Percentiles rank a stretch among this genome's conserved stretches.
phyloP scores from a whole-genome alignment of 1,140 invertebrate species.

The Saccostrea cuccullata region DNA sequence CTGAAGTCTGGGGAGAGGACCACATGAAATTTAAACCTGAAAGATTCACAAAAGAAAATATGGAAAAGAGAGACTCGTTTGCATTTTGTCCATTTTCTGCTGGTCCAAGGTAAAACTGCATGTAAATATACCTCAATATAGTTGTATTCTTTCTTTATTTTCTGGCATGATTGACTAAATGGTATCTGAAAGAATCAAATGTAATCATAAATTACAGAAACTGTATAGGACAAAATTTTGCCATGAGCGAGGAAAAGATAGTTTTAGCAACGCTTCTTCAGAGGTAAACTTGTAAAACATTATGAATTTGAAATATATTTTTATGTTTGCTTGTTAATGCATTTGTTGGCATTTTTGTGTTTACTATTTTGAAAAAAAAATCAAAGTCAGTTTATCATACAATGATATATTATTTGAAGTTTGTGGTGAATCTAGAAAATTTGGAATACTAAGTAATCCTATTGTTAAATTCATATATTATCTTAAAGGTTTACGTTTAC shows the following conservation, averaged over 20 bases:
- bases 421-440: no score
- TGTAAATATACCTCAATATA: no score
- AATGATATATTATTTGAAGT: no score
- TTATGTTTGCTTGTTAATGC: no score
- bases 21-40: constrained; percentile 53
- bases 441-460: no score
- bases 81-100: constrained; percentile 67
- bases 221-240: constrained; percentile 54
- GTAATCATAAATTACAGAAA: constrained; percentile 39
- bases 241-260: constrained; percentile 52
- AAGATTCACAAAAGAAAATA: constrained; percentile 62
- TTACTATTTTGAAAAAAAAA: no score
- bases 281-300: constrained; percentile 16
- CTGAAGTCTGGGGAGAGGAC: constrained; percentile 65
- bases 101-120: constrained; percentile 58
- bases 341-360: no score
- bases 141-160: background rate
- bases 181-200: background rate
- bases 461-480: background rate
- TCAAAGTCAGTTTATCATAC: no score
- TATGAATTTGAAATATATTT: background rate
- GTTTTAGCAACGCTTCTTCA: constrained; percentile 42
- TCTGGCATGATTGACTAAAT: background rate
- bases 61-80: constrained; percentile 59
- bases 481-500: background rate